Base-by-base conservation (phyloP, 2,888 invertebrate species). In the Pogonocherus hispidulus region DNA sequence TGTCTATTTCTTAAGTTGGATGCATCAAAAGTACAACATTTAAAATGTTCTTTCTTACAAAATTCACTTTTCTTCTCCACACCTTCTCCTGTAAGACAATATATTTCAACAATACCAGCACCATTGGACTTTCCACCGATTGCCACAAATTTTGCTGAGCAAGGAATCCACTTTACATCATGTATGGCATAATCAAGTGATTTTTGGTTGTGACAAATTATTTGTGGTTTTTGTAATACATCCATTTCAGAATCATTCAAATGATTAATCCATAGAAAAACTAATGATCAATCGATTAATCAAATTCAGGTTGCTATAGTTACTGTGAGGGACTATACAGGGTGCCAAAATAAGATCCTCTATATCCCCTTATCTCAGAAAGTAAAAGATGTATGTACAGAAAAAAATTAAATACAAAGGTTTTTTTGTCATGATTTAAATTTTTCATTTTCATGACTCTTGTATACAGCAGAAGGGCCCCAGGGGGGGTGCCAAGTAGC, bases 121-220 rank as follows among this genome's bases (percentile, higher is more conserved):
- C 95, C 95, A 80, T 92, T 92, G 0, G 97, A 91, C 83, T 94
- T 90, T 14, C 92, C 93, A 8, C 98, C 98, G 63, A 98, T 87
- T 47, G 94, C 91, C 69, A 96, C 92, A 86, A 98, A 95, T 86
- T 97, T 97, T 0, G 98, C 94, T 2, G 97, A 96, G 81, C 94
- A 93, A 0, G 98, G 98, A 79, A 98, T 92, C 98, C 98, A 98
- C 86, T 95, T 95, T n/a, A 93, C 91, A 82, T 98, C 98, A 84
- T 95, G 97, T 20, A 97, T 85, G 0, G 95, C 94, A 84, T 94
- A 97, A 81, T 94, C 91, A 1, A 97, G 85, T 19, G 91, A 88
- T 82, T 94, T 93, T 81, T 97, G 94, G 35, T 93, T 89, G 81
- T 97, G 96, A 66, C 93, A 91, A 76, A 98, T 94, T 79, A 98